Conservation (phyloP, 2,113 vertebrate genomes). For the Nematolebias whitei region DNA sequence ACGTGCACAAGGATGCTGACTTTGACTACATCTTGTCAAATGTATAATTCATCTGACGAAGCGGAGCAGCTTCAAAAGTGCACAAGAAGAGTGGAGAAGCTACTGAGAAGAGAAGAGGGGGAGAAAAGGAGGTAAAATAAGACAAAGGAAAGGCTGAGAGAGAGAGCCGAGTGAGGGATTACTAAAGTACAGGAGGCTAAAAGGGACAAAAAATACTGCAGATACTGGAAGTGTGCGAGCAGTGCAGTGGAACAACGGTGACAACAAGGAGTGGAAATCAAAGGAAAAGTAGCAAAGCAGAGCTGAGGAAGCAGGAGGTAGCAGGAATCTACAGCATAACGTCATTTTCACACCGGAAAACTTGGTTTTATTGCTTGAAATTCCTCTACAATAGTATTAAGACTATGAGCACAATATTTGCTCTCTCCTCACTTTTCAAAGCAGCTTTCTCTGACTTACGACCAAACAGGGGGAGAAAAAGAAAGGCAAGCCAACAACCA, state of each 20-base stretch:
- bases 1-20: constrained; percentile 58
- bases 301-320: neutral
- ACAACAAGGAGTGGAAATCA: constrained; percentile 41
- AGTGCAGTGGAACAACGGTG: constrained; percentile 53
- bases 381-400: constrained; percentile 19
- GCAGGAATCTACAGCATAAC: constrained; percentile 13
- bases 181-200: constrained; percentile 53
- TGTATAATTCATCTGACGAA: constrained; percentile 75
- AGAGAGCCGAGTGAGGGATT: constrained; percentile 49
- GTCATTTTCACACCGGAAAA: neutral
- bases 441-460: constrained; percentile 48
- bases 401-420: constrained; percentile 36
- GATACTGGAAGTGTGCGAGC: constrained; percentile 47
- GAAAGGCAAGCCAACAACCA: constrained; percentile 49
- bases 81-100: constrained; percentile 54
- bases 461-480: constrained; percentile 39
- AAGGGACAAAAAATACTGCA: constrained; percentile 13
- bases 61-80: constrained; percentile 64
- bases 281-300: constrained; percentile 30
- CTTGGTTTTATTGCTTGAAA: neutral
- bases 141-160: constrained; percentile 31
- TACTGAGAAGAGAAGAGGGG: constrained; percentile 29
- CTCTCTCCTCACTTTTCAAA: constrained; percentile 45
- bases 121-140: constrained; percentile 47
- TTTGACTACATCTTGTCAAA: constrained; percentile 70